Base-by-base conservation (phyloP, 2,113 vertebrate species). In the Daphoenositta chrysoptera region DNA sequence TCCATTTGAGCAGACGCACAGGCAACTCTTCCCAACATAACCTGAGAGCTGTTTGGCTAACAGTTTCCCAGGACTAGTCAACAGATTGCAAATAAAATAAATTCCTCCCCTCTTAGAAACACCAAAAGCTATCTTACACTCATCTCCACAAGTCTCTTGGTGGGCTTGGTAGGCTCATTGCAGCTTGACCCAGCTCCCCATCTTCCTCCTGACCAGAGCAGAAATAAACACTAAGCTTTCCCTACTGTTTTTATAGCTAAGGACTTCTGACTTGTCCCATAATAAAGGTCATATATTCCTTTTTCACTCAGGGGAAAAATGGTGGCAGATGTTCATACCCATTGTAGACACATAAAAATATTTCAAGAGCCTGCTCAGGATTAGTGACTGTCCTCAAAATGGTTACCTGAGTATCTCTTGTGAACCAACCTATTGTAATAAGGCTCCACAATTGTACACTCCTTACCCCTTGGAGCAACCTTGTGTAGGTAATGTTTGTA, bases 361-460 rank as follows among this genome's bases (percentile, higher is more conserved):
- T 22, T 45, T 56, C 30, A 69, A 18, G 44, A 68, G 11, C 9
- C 37, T 47, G 18, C 21, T 60, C 7, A 10, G 48, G 14, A 47
- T 16, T 14, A 51, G 39, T 51, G 40, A 44, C 9, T 42, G 11
- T 37, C 27, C 30, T 78, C 23, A 13, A 27, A 60, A 76, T 33
- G 4, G 15, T 48, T 58, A 45, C n/a, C 45, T 50, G 45, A 85
- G n/a, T 20, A 33, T 10, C 10, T 77, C 15, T 39, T 20, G 13
- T 47, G 87, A 90, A 61, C 12, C 26, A 13, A 15, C 13, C 6
- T 31, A 6, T 48, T 78, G 61, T 40, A 66, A 53, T 21, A 15
- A 0, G 0, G 8, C 16, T 61, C 51, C 42, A 33, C 18, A 35
- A 47, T 31, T 69, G 18, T 27, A 42, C 9, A 42, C 7, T 77